Percentiles rank a stretch among this genome's conserved stretches.
phyloP scores from a whole-genome alignment of 92 coral and sea anemone genomes.

The Siderastrea radians region DNA sequence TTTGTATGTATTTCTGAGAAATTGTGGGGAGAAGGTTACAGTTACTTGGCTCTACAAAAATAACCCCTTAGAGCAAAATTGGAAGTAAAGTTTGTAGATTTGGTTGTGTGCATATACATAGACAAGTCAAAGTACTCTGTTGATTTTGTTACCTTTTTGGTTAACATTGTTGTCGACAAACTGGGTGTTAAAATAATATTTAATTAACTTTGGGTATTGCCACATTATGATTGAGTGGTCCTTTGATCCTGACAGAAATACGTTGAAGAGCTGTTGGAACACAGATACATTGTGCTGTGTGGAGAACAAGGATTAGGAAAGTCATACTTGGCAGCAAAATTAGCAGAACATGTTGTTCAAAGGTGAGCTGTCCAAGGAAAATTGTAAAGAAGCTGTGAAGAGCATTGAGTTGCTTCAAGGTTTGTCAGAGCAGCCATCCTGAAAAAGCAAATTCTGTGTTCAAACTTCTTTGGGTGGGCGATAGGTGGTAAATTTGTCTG shows the following conservation, averaged over 20 bases:
- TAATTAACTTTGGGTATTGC: no score
- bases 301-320: slow-evolving; percentile 85
- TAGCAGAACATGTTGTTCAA: slow-evolving; percentile 90
- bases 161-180: no score
- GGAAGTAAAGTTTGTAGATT: no score
- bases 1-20: no score
- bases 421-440: no score
- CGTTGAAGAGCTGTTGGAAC: slow-evolving; percentile 80
- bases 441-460: no score
- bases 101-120: no score
- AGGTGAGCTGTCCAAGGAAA: slow-evolving; percentile 42
- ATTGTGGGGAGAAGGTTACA: no score
- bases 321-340: slow-evolving; percentile 79
- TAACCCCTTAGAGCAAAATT: no score
- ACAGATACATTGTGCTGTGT: slow-evolving; percentile 83
- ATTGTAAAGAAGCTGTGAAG: neutral
- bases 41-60: no score
- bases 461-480: neutral
- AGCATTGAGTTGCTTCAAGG: neutral
- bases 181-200: neutral
- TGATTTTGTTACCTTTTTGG: no score
- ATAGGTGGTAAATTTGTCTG: neutral
- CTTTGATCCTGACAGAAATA: slow-evolving; percentile 58
- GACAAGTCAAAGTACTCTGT: no score
- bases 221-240: neutral